phyloP scores from a whole-genome alignment of 2,888 invertebrate species.

The Glaucopsyche alexis region DNA sequence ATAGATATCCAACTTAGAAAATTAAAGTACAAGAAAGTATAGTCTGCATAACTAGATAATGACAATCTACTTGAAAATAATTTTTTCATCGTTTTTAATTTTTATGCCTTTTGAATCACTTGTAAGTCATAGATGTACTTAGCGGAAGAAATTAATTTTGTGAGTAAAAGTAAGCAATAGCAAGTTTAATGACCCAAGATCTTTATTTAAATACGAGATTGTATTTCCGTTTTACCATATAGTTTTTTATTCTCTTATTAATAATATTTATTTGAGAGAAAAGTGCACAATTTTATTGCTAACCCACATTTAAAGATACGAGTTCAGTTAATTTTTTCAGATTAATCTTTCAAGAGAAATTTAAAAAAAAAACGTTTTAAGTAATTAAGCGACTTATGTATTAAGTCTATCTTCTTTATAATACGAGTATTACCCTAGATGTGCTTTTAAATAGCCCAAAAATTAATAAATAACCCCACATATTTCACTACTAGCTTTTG shows the following conservation, averaged over 20 bases:
- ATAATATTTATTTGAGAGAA: not conserved
- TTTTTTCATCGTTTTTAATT: too few species aligned
- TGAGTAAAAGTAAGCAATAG: conserved; percentile 7
- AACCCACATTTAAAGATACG: not conserved
- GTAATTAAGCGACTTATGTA: too few species aligned
- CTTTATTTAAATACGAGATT: not conserved
- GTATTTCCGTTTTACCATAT: not conserved
- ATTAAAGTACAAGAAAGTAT: too few species aligned
- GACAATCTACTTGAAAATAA: too few species aligned
- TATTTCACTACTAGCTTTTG: too few species aligned
- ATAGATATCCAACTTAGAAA: too few species aligned
- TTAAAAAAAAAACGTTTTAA: not conserved
- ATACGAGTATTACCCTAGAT: too few species aligned
- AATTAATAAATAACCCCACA: too few species aligned
- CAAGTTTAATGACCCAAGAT: conserved; percentile 4
- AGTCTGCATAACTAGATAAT: too few species aligned
- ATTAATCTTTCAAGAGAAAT: not conserved
- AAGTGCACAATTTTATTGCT: not conserved
- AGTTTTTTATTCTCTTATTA: not conserved
- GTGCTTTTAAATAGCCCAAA: too few species aligned
- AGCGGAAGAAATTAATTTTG: conserved; percentile 1
- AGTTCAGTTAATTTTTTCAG: not conserved
- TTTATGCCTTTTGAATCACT: not conserved
- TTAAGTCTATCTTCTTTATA: too few species aligned
- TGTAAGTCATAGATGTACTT: too few species aligned